phyloP scores from a whole-genome alignment of 2,888 invertebrate genomes.

The Tuberolachnus salignus region DNA sequence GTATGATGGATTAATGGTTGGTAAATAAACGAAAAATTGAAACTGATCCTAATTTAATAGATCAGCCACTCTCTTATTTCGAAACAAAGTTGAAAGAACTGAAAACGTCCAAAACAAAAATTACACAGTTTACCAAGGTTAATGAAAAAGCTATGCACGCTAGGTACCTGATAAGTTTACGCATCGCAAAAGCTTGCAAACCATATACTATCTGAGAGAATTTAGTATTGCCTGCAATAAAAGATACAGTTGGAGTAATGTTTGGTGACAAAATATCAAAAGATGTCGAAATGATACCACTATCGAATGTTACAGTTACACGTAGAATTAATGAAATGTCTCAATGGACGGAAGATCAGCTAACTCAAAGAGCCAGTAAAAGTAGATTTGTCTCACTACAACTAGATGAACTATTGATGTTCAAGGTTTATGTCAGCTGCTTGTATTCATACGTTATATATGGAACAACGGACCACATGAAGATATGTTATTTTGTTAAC shows the following conservation, averaged over 20 bases:
- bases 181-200: neutral
- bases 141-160: neutral
- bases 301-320: too few relatives aligned
- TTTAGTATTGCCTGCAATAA: neutral
- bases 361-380: too few relatives aligned
- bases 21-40: constrained; percentile 15
- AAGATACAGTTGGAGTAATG: neutral
- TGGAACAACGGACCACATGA: too few relatives aligned
- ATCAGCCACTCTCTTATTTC: constrained; percentile 7
- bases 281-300: too few relatives aligned
- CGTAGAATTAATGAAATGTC: too few relatives aligned
- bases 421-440: too few relatives aligned
- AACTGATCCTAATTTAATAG: constrained; percentile 8
- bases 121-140: neutral
- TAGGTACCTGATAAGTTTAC: neutral
- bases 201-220: neutral
- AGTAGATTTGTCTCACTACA: too few relatives aligned
- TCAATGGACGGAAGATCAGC: too few relatives aligned
- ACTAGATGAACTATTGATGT: too few relatives aligned
- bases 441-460: too few relatives aligned
- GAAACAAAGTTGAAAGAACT: neutral
- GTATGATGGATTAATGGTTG: constrained; percentile 21
- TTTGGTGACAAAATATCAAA: neutral
- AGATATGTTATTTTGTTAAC: too few relatives aligned
- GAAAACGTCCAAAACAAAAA: constrained; percentile 1